Evolutionary conservation across 2,888 invertebrate genomes (phyloP).

Genomic region (Phaedon cochleariae): DNA sequence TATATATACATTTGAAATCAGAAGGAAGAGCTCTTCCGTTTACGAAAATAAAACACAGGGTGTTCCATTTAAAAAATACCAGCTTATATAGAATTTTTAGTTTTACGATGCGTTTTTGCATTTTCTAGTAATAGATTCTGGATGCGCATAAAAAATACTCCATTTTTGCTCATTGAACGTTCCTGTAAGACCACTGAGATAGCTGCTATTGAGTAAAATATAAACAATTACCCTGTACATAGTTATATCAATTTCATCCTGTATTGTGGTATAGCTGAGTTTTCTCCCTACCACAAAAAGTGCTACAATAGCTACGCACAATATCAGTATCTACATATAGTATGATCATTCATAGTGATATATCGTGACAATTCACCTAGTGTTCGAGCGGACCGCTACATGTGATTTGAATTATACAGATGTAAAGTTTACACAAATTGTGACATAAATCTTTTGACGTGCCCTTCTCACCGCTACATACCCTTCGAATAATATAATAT

Average conservation of each 20-base stretch:
- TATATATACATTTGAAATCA: too few relatives aligned
- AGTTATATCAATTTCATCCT: conserved; percentile 11
- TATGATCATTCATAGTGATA: conserved; percentile 60
- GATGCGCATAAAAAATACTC: too few relatives aligned
- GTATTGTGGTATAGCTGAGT: conserved; percentile 47
- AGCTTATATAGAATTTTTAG: too few relatives aligned
- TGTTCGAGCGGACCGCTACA: conserved; percentile 61
- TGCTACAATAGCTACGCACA: conserved; percentile 58
- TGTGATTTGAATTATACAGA: conserved; percentile 60
- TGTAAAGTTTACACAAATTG: conserved; percentile 45
- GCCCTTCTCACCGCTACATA: conserved; percentile 32
- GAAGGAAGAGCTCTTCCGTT: too few relatives aligned
- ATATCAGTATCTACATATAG: conserved; percentile 47
- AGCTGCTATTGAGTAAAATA: too few relatives aligned
- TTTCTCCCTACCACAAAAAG: conserved; percentile 46
- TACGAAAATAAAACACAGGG: too few relatives aligned
- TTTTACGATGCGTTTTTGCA: too few relatives aligned
- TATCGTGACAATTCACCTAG: conserved; percentile 62
- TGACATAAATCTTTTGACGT: conserved; percentile 38
- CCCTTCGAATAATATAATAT: conserved; percentile 29
- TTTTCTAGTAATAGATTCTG: too few relatives aligned
- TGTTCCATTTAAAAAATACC: too few relatives aligned
- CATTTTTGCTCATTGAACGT: too few relatives aligned
- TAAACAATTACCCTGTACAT: too few relatives aligned
- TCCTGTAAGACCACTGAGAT: too few relatives aligned